Evolutionary conservation across 2,888 invertebrate genomes (phyloP).

Genomic region (Troides oblongomaculatus): DNA sequence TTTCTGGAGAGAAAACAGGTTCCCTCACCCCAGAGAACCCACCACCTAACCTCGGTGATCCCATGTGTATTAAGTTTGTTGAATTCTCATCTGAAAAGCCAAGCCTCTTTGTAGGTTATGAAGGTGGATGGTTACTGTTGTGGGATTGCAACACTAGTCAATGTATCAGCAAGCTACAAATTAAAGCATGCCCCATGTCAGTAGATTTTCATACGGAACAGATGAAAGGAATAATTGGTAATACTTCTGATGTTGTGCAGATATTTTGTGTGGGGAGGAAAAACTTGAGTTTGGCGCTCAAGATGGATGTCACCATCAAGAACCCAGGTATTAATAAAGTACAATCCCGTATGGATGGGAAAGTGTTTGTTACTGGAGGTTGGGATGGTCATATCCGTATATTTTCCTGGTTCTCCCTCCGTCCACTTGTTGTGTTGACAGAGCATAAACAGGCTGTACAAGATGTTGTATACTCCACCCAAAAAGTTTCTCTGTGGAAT

Average conservation of each 20-base stretch:
- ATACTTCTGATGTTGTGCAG: slow-evolving; percentile 81
- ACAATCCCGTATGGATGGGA: slow-evolving; percentile 83
- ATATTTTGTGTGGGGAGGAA: slow-evolving; percentile 80
- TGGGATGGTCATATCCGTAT: slow-evolving; percentile 89
- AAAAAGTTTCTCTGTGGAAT: slow-evolving; percentile 83
- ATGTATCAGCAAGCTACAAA: slow-evolving; percentile 77
- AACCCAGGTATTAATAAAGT: slow-evolving; percentile 87
- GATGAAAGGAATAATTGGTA: slow-evolving; percentile 84
- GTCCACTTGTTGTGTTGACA: slow-evolving; percentile 85
- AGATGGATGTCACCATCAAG: slow-evolving; percentile 83
- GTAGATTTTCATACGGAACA: slow-evolving; percentile 84
- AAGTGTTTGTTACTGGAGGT: slow-evolving; percentile 86
- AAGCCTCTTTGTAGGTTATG: slow-evolving; percentile 85
- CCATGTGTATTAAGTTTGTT: slow-evolving; percentile 82
- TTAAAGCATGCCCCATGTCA: slow-evolving; percentile 84
- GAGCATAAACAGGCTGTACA: slow-evolving; percentile 86
- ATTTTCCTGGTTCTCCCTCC: slow-evolving; percentile 88
- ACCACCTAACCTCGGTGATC: slow-evolving; percentile 77
- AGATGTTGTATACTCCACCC: slow-evolving; percentile 85
- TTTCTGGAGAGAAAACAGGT: slow-evolving; percentile 67
- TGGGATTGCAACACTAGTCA: slow-evolving; percentile 85
- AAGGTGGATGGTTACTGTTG: slow-evolving; percentile 85
- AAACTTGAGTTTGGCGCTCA: slow-evolving; percentile 77
- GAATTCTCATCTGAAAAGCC: slow-evolving; percentile 72
- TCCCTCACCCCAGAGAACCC: slow-evolving; percentile 57